Base-by-base conservation (phyloP, 2,113 vertebrate species). In the Thinocorus orbignyianus region DNA sequence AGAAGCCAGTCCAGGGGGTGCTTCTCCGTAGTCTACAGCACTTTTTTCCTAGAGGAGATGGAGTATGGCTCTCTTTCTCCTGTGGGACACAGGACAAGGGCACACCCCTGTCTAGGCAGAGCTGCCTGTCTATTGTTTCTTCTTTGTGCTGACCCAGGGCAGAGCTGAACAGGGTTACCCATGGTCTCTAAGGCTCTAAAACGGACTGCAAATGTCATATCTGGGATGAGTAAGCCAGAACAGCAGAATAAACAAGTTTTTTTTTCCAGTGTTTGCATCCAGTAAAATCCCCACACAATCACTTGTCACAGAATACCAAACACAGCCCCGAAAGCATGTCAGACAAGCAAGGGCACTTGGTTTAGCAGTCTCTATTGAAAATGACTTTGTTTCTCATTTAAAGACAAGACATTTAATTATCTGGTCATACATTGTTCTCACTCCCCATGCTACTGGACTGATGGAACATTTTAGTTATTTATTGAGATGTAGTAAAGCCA, bases 321-420 rank as follows among this genome's bases (percentile, higher is more conserved):
- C 41, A 78, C 33, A 90, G 90, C 19, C 26, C 62, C 17, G 10
- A 74, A 69, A 81, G 12, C 28, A 54, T 3, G 19, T 35, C 46
- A 87, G 83, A 88, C 52, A 81, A 91, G 65, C 41, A 94, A 77
- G 66, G 79, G 51, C 3, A 6, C 61, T 64, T 78, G 86, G 54
- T 86, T 88, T 66, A 92, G 86, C 80, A 85, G 65, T 33, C 18
- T 41, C 72, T 92, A 69, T 60, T 25, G 42, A 92, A 81, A 94
- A 61, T 51, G 1, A 71, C 22, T 66, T 68, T 54, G 37, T 25
- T 65, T 82, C 20, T 81, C 16, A 9, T 52, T 90, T 62, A 65
- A 88, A 96, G 83, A 46, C 46, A 54, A 82, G 82, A 93, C 77
- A 65, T 95, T 90, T 76, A 92, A 77, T 96, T 66, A 70, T 92